Evolutionary conservation across 2,888 invertebrate genomes (phyloP), one percentile per base, ranked within the genome.

Genomic region (Cheilosia pagana): DNA sequence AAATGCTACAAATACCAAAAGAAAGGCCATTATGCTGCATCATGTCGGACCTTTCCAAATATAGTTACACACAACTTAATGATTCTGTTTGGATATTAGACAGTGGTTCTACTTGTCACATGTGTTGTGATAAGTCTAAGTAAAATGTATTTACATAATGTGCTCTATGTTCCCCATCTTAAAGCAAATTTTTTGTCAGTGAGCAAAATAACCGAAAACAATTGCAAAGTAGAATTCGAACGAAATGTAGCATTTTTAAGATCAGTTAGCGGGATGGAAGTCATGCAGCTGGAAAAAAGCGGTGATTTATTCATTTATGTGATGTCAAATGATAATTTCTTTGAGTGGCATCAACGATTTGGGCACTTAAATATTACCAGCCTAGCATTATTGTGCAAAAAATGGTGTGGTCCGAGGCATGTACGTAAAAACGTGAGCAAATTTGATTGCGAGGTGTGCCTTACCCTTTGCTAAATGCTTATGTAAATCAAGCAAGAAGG

Each of bases 1-100:
- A 62, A 62, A 31, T 62, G 62, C 25, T 82, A 71, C n/a, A 71
- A 21, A 52, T 82, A 71, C 16, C 35, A 76, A 12, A 76, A 60
- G 16, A 67, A 31, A 41, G 62, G 82, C 2, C 76, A 82, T 21
- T 72, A 25, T 45, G 50, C 45, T 2, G 28, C 48, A 41, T 19
- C 5, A 19, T 68, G 45, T 21, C 45, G n/a, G 41, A 70, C 31
- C 21, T 48, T 52, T 19, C 48, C 23, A 31, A 52, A 63, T 31
- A 52, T 14, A 16, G 41, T n/a, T 65, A 52, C 39, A 52, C 50
- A 12, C 21, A 52, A n/a, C 52, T 67, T 6, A 67, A 67, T 19
- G n/a, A 41, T 53, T 28, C 41, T 10, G 28, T 28, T 41, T 55
- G 53, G 67, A 55, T 55, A 28, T 43, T 67, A 19, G 53, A 67